phyloP scores from a whole-genome alignment of 2,888 invertebrate genomes.

The Lasioglossum figueresi region DNA sequence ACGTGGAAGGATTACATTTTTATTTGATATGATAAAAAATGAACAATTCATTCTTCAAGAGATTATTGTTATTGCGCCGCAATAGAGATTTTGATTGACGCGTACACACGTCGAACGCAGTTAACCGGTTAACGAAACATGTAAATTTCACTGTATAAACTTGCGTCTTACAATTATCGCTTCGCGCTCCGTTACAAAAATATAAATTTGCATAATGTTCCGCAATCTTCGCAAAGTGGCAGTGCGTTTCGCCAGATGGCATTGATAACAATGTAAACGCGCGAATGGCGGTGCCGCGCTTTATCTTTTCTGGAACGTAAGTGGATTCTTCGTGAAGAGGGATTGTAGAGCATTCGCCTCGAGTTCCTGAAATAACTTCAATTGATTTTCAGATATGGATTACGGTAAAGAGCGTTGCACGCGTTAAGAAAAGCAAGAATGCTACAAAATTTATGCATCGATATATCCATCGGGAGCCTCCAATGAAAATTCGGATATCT shows the following conservation, averaged over 20 bases:
- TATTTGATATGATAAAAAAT: no score
- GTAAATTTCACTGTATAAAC: neutral
- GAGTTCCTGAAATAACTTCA: neutral
- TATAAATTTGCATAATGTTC: neutral
- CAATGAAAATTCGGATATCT: neutral
- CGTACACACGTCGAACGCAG: no score
- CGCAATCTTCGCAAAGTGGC: neutral
- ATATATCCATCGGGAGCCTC: no score
- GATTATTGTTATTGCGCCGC: no score
- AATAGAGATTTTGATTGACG: no score
- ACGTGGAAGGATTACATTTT: no score
- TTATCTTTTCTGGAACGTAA: conserved; percentile 6
- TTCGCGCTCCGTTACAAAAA: neutral
- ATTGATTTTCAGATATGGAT: neutral
- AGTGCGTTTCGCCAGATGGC: conserved; percentile 16
- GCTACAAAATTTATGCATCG: neutral
- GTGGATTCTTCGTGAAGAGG: neutral
- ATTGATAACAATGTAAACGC: conserved; percentile 3
- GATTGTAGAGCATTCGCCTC: neutral
- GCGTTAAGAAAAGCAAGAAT: neutral
- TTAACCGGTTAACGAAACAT: neutral
- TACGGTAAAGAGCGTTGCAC: neutral
- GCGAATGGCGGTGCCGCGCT: neutral
- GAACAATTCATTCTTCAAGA: no score
- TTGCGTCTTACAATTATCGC: neutral